phyloP scores from a whole-genome alignment of 2,888 invertebrate genomes.

The Nymphalis polychloros region DNA sequence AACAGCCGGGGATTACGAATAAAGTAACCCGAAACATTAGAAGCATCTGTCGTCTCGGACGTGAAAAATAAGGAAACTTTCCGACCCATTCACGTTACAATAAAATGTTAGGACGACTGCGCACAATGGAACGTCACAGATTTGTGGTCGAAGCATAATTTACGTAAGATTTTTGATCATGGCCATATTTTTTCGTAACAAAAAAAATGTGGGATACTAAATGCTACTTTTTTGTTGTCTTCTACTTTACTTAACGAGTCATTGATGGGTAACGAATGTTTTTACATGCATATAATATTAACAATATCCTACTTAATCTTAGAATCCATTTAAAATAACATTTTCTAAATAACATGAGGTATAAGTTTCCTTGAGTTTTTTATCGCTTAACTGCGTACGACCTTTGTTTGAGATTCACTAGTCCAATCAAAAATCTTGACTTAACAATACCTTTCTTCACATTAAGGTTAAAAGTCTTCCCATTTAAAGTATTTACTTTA shows the following conservation, averaged over 20 bases:
- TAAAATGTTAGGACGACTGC: constrained; percentile 54
- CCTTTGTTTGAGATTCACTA: not conserved
- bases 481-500: not conserved
- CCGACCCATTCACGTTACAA: constrained; percentile 55
- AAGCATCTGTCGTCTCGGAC: constrained; percentile 54
- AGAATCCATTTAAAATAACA: not conserved
- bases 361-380: not conserved
- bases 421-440: not conserved
- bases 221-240: too few relatives aligned
- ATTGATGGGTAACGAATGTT: too few relatives aligned
- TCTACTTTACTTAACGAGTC: not conserved
- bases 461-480: not conserved
- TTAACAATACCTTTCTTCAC: not conserved
- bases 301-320: too few relatives aligned
- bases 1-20: constrained; percentile 44
- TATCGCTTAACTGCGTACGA: too few relatives aligned
- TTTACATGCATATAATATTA: too few relatives aligned
- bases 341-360: not conserved
- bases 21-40: constrained; percentile 54
- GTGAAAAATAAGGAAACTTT: constrained; percentile 55
- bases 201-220: not conserved
- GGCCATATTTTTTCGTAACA: not conserved
- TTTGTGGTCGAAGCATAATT: constrained; percentile 12
- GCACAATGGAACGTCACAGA: constrained; percentile 17
- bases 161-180: not conserved